Conservation (phyloP, 1,140 invertebrate species). For the Cepaea nemoralis region DNA sequence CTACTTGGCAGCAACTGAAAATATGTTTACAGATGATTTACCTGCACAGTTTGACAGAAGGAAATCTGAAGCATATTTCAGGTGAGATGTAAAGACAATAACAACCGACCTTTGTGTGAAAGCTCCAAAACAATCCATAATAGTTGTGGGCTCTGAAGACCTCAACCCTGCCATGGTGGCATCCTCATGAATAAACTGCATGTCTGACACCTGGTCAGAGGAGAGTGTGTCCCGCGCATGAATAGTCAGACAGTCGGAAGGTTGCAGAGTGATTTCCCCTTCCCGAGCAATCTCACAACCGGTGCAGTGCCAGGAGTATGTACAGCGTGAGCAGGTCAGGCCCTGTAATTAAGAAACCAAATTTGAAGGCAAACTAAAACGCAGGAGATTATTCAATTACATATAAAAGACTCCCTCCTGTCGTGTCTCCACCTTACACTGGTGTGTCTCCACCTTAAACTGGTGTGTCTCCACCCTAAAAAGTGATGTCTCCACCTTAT, state of each 20-base stretch:
- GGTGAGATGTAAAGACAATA: neutral
- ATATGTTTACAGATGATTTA: too few relatives aligned
- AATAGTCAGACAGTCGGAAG: slow-evolving; percentile 77
- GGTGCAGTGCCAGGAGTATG: slow-evolving; percentile 76
- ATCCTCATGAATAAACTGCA: slow-evolving; percentile 52
- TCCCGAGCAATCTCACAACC: slow-evolving; percentile 76
- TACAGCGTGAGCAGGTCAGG: slow-evolving; percentile 78
- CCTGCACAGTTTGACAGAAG: too few relatives aligned
- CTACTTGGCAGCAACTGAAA: too few relatives aligned
- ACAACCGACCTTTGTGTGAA: slow-evolving; percentile 79
- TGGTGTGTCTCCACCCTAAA: too few relatives aligned
- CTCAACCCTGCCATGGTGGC: slow-evolving; percentile 71
- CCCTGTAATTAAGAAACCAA: too few relatives aligned
- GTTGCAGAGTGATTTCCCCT: slow-evolving; percentile 74
- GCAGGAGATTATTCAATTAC: too few relatives aligned
- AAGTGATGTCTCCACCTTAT: too few relatives aligned
- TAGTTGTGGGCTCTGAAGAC: slow-evolving; percentile 74
- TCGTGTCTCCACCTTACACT: too few relatives aligned
- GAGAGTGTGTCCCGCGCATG: slow-evolving; percentile 62
- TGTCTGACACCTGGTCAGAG: slow-evolving; percentile 44
- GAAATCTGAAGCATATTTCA: too few relatives aligned
- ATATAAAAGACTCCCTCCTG: too few relatives aligned
- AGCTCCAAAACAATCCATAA: slow-evolving; percentile 80
- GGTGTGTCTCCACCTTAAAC: too few relatives aligned
- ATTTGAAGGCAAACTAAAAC: too few relatives aligned